phyloP scores from a whole-genome alignment of 2,113 vertebrate species.

The Copsychus sechellarum region DNA sequence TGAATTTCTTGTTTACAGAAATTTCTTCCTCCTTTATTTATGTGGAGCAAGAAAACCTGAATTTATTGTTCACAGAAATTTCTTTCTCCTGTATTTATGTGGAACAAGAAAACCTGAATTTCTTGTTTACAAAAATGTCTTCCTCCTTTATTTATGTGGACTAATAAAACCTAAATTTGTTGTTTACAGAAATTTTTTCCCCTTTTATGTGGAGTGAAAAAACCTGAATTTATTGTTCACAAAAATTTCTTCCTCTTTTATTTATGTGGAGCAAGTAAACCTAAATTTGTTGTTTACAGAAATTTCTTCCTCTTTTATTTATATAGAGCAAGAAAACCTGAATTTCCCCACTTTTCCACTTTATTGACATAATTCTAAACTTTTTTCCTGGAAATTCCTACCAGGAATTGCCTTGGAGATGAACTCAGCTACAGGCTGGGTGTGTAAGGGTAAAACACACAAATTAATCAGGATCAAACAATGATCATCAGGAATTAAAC shows the following conservation, averaged over 20 bases:
- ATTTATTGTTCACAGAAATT: too few relatives aligned
- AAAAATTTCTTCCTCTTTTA: too few relatives aligned
- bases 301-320: too few relatives aligned
- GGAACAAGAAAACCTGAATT: neutral
- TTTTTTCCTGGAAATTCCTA: neutral
- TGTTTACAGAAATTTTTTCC: too few relatives aligned
- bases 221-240: too few relatives aligned
- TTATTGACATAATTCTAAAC: fast-evolving
- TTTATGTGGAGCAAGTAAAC: too few relatives aligned
- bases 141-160: too few relatives aligned
- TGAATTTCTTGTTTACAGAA: too few relatives aligned
- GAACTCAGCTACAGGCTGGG: fast-evolving
- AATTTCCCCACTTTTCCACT: neutral
- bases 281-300: too few relatives aligned
- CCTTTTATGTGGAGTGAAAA: too few relatives aligned
- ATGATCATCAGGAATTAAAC: neutral
- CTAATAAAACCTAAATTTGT: too few relatives aligned
- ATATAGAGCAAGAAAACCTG: neutral
- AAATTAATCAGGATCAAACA: neutral
- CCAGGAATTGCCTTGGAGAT: neutral
- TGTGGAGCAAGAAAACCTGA: neutral
- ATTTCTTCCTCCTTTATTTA: neutral
- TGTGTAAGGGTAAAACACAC: fast-evolving
- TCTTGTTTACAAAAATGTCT: neutral
- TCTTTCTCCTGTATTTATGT: too few relatives aligned